Percentiles rank a stretch among this genome's conserved stretches.
These are phyloP conservation scores for Chloroclystis v-ata DNA, from an alignment of 2,888 invertebrate species.

Conservation along the genomic window DNA sequence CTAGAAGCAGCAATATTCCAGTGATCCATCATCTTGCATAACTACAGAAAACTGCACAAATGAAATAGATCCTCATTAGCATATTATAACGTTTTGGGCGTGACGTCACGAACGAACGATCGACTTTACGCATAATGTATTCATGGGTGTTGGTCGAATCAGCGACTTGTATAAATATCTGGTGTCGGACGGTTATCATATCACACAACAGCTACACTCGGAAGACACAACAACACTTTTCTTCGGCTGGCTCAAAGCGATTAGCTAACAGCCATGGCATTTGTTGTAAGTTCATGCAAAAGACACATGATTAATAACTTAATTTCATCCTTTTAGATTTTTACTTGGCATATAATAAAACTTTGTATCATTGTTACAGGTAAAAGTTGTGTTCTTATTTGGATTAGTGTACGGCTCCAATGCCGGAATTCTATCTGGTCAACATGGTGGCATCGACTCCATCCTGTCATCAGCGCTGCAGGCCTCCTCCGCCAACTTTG, in stretches of 20 bases:
- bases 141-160: constrained; percentile 55
- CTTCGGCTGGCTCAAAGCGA: constrained; percentile 65
- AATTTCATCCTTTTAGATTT: too few species aligned
- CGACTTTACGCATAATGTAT: constrained; percentile 51
- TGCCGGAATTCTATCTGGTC: constrained; percentile 51
- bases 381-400: constrained; percentile 56
- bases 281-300: constrained; percentile 62
- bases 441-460: constrained; percentile 49
- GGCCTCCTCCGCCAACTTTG: constrained; percentile 63
- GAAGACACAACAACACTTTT: constrained; percentile 63
- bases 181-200: constrained; percentile 49
- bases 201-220: constrained; percentile 63
- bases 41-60: constrained; percentile 33
- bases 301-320: constrained; percentile 1
- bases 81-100: constrained; percentile 35
- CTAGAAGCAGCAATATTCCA: not conserved
- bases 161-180: constrained; percentile 71
- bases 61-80: constrained; percentile 34
- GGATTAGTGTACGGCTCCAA: constrained; percentile 56
- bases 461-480: constrained; percentile 53
- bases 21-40: constrained; percentile 32
- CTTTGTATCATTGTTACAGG: constrained; percentile 52
- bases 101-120: constrained; percentile 43
- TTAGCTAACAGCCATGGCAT: constrained; percentile 77
- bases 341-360: constrained; percentile 1